A percentile compares a stretch with the other conserved stretches of the same genome.
These are phyloP conservation scores for Ispidina picta DNA, from an alignment of 2,797 vertebrate species.

Conservation along the genomic window DNA sequence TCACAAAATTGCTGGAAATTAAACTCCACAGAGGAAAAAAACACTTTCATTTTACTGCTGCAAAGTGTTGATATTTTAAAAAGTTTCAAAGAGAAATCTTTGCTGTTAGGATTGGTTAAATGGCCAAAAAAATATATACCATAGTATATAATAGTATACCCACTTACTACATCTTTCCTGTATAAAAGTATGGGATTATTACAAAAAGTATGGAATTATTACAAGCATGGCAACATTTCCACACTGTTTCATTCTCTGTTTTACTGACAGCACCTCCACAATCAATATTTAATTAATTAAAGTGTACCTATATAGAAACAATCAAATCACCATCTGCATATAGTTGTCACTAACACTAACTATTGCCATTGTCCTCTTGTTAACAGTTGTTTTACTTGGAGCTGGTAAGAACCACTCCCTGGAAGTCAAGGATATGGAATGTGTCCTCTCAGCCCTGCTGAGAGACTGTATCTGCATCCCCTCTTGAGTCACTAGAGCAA, in stretches of 20 bases:
- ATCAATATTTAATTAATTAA: background rate
- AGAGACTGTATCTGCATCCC: background rate
- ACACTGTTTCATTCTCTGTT: background rate
- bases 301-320: background rate
- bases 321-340: background rate
- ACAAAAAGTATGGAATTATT: background rate
- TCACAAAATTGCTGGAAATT: background rate
- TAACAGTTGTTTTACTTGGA: background rate
- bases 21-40: background rate
- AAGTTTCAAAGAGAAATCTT: background rate
- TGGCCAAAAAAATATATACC: too few relatives aligned
- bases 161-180: background rate
- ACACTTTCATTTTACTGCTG: background rate
- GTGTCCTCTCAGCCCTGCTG: background rate
- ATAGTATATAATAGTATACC: too few relatives aligned
- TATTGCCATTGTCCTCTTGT: background rate
- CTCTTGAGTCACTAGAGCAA: background rate
- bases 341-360: background rate
- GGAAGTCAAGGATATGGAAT: background rate
- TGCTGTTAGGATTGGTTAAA: background rate
- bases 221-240: background rate
- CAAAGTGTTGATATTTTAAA: background rate
- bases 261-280: background rate
- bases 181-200: background rate
- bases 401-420: background rate